Evolutionary conservation across 2,113 vertebrate genomes (phyloP), one percentile per base, ranked within the genome.

Genomic region (Tichodroma muraria): DNA sequence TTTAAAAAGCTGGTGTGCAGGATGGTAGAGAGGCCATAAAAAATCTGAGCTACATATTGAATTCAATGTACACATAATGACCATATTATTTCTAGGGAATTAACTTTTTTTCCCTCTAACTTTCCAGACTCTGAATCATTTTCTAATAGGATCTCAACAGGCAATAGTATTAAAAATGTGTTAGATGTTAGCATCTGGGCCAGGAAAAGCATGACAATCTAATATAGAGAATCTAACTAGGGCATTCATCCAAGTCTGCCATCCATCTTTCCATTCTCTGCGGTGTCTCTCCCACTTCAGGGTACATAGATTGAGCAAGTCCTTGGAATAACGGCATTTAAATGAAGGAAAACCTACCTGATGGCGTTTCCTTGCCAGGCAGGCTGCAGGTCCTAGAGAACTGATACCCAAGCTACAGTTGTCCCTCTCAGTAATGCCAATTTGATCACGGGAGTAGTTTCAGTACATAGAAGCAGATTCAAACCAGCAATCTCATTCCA

Each of bases 321-420:
- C 79, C 93, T 91, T 65, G 69, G 28, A 95, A 92, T 96, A 97
- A 97, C 89, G 69, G 75, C 79, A 82, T 95, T 95, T 97, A 68
- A 54, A 96, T 82, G 96, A 96, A 28, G 33, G 59, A 82, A 80
- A 85, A 53, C 65, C 89, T 60, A 91, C 75, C 87, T 95, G 87
- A 88, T 0, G 2, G 47, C 0, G 5, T 73, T 88, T 85, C 31
- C 76, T 94, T 83, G 75, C 89, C 85, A 88, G 72, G 54, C 35
- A 92, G 70, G 78, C 57, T 85, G 75, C 59, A 85, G 50, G 31
- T 82, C 79, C 71, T 38, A 37, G 52, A 64, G 79, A 91, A 64
- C 35, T 40, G 68, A 79, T 54, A 61, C 9, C 49, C 71, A 73
- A 56, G 64, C 76, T 64, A 13, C 40, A 64, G 33, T 12, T 3